These are phyloP conservation scores for Neoscelio sp. DNA, from an alignment of 2,888 invertebrate genomes.

Conservation along the genomic window DNA sequence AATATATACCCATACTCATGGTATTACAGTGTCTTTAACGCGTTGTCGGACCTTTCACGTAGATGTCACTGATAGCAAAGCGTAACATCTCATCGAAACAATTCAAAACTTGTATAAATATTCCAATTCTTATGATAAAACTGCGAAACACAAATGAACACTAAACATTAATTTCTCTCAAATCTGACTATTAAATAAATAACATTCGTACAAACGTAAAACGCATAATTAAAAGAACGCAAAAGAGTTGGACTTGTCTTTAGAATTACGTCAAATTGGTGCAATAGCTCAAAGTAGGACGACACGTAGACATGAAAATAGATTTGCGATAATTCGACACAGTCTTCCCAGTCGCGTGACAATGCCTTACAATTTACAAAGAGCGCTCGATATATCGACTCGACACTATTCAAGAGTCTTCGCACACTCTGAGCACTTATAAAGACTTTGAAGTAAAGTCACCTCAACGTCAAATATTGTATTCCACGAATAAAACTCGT, in stretches of 20 bases:
- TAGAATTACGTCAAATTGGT: constrained; percentile 10
- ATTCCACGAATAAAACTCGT: neutral
- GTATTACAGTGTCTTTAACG: no score
- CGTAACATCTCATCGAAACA: no score
- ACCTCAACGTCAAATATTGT: constrained; percentile 12
- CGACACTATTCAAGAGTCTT: constrained; percentile 36
- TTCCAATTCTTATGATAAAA: no score
- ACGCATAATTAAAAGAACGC: no score
- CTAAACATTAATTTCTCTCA: no score
- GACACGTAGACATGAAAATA: constrained; percentile 10
- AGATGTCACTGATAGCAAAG: no score
- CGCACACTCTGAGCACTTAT: constrained; percentile 30
- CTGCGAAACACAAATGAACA: no score
- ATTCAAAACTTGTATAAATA: no score
- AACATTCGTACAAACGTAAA: no score
- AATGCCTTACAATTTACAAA: constrained; percentile 33
- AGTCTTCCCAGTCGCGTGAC: constrained; percentile 34
- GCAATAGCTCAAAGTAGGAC: constrained; percentile 27
- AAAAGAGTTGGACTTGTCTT: no score
- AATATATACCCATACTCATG: no score
- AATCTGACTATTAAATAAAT: constrained; percentile 4
- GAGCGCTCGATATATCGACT: constrained; percentile 62
- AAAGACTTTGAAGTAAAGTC: constrained; percentile 14
- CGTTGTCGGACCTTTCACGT: no score
- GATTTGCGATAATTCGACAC: constrained; percentile 33